These are phyloP conservation scores for Rhizoglyphus robini DNA, from an alignment of 1,140 invertebrate genomes.

Conservation along the genomic window DNA sequence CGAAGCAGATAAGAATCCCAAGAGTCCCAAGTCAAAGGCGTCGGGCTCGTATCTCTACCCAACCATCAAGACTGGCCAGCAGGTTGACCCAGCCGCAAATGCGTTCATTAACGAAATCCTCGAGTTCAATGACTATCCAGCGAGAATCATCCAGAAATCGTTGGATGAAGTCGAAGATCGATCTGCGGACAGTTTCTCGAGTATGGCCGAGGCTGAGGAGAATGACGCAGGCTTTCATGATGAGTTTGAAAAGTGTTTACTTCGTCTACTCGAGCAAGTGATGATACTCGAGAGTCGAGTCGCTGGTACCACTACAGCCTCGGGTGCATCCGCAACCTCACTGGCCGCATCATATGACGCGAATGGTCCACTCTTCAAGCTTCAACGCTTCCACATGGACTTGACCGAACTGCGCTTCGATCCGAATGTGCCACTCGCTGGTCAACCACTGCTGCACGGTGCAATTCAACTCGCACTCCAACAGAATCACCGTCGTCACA, in stretches of 20 bases:
- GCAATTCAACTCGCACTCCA: slow-evolving; percentile 61
- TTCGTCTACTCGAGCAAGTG: slow-evolving; percentile 23
- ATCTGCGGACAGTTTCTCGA: too few species aligned
- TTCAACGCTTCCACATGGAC: slow-evolving; percentile 19
- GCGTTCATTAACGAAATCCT: slow-evolving; percentile 1
- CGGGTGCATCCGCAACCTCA: slow-evolving; percentile 16
- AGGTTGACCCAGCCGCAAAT: not conserved
- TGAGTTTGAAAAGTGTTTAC: slow-evolving; percentile 23
- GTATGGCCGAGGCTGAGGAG: too few species aligned
- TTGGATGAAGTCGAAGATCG: too few species aligned
- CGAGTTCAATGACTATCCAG: not conserved
- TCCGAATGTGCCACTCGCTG: slow-evolving; percentile 45
- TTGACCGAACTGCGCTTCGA: slow-evolving; percentile 23
- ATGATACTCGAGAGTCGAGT: slow-evolving; percentile 23
- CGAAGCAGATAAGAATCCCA: not conserved
- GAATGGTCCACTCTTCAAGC: not conserved
- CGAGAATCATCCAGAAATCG: not conserved
- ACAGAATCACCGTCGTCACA: slow-evolving; percentile 42
- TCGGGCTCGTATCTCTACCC: not conserved
- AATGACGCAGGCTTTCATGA: slow-evolving; percentile 21
- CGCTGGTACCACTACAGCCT: slow-evolving; percentile 6
- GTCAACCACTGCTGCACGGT: slow-evolving; percentile 72
- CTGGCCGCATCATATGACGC: not conserved
- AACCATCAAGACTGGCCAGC: not conserved
- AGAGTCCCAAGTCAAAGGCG: not conserved